Conservation (phyloP, 2,888 invertebrate species). For the Drosophila trichaetosa region DNA sequence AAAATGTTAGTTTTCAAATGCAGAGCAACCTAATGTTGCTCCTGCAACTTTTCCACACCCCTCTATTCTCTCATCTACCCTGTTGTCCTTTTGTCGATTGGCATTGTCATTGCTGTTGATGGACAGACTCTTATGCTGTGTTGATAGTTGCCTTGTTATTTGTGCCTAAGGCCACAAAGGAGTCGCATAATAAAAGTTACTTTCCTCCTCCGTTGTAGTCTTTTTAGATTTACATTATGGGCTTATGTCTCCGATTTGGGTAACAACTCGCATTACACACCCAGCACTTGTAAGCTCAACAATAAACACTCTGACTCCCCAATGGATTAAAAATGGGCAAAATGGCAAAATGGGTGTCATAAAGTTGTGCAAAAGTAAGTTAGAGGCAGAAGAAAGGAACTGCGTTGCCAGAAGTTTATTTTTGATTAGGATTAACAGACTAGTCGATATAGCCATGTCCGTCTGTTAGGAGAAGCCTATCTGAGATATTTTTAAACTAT, state of each 20-base stretch:
- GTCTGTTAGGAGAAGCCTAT: neutral
- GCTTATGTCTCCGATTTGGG: slow-evolving; percentile 59
- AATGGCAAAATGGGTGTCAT: neutral
- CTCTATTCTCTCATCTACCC: slow-evolving; percentile 12
- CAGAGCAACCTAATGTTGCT: slow-evolving; percentile 24
- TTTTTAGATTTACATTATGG: slow-evolving; percentile 25
- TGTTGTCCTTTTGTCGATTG: slow-evolving; percentile 34
- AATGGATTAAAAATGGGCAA: slow-evolving; percentile 1
- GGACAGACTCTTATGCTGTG: slow-evolving; percentile 56
- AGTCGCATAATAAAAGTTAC: slow-evolving; percentile 49
- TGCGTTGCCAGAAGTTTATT: neutral
- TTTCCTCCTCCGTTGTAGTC: slow-evolving; percentile 3
- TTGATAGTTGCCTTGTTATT: slow-evolving; percentile 56
- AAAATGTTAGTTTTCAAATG: slow-evolving; percentile 52
- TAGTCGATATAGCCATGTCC: neutral
- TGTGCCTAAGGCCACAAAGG: slow-evolving; percentile 52
- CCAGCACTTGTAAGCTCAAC: slow-evolving; percentile 37
- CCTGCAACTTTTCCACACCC: neutral
- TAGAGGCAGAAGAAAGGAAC: neutral
- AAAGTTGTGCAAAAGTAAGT: neutral
- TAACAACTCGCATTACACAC: slow-evolving; percentile 69
- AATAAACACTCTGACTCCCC: neutral
- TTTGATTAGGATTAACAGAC: neutral
- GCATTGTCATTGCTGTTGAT: slow-evolving; percentile 38
- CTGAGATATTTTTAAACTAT: neutral